phyloP scores from a whole-genome alignment of 2,888 invertebrate genomes.

The Amaurobius ferox region DNA sequence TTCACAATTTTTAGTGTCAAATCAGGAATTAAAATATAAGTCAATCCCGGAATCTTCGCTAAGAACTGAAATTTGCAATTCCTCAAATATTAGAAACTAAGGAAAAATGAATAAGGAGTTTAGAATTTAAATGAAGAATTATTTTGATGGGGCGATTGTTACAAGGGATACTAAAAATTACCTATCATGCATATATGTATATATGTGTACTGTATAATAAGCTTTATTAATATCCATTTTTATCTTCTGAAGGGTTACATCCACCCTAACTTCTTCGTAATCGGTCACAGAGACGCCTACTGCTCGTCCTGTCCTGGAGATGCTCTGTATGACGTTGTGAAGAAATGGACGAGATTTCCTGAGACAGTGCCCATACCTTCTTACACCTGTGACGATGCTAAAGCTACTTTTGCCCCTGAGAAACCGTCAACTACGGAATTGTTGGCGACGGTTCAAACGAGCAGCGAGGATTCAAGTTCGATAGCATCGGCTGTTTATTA shows the following conservation, averaged over 20 bases:
- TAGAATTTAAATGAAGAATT: no score
- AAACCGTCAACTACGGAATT: background rate
- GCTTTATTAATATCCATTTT: no score
- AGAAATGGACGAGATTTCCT: slow-evolving; percentile 56
- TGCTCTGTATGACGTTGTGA: slow-evolving; percentile 58
- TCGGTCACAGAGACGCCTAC: slow-evolving; percentile 68
- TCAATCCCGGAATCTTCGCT: no score
- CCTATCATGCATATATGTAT: no score
- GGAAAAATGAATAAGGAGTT: no score
- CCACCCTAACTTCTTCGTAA: slow-evolving; percentile 36
- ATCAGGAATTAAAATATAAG: no score
- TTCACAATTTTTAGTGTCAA: no score
- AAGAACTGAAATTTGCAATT: no score
- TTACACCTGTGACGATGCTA: slow-evolving; percentile 42
- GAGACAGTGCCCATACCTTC: slow-evolving; percentile 51
- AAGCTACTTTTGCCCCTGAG: background rate
- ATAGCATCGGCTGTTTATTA: background rate
- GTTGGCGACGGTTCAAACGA: slow-evolving; percentile 9
- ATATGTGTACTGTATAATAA: no score
- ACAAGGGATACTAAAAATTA: no score
- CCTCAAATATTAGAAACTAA: no score
- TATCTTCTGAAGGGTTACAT: slow-evolving; percentile 73
- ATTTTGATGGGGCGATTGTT: no score
- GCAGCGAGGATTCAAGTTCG: background rate
- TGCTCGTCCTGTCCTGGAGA: slow-evolving; percentile 71